phyloP scores from a whole-genome alignment of 2,797 vertebrate species.

The Sebastes taczanowskii region DNA sequence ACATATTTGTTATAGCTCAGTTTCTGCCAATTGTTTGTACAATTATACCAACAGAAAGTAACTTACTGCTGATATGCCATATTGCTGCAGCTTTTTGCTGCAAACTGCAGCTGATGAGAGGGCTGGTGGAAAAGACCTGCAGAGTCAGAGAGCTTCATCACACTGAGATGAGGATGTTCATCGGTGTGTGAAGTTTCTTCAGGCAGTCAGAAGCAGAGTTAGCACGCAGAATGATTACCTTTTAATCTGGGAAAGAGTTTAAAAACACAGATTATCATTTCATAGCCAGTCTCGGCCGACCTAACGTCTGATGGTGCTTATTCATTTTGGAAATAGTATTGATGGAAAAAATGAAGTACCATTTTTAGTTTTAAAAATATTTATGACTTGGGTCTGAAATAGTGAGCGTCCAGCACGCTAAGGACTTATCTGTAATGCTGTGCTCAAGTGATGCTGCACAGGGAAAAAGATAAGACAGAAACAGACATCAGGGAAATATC shows the following conservation, averaged over 20 bases:
- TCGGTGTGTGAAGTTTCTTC: conserved; percentile 69
- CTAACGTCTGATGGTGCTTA: conserved; percentile 3
- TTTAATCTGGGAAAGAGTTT: conserved; percentile 37
- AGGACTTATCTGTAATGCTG: background rate
- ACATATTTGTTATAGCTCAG: background rate
- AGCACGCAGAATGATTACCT: conserved; percentile 36
- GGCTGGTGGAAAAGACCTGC: conserved; percentile 46
- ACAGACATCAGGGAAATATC: background rate
- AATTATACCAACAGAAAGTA: background rate
- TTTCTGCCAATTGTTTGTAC: background rate
- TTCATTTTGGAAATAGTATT: conserved; percentile 29
- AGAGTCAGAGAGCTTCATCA: conserved; percentile 63
- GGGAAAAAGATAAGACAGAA: background rate
- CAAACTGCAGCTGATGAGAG: conserved; percentile 41
- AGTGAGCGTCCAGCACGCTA: background rate
- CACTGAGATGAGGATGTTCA: conserved; percentile 61
- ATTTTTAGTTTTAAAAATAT: conserved; percentile 12
- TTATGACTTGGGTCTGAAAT: background rate
- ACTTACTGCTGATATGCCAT: background rate
- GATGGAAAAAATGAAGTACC: conserved; percentile 1
- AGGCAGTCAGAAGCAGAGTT: conserved; percentile 56
- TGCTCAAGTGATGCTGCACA: background rate
- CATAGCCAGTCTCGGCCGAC: background rate
- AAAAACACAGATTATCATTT: conserved; percentile 28
- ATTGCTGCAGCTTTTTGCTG: background rate